Evolutionary conservation across 2,888 invertebrate species (phyloP), one percentile per base, ranked within the genome.

Genomic region (Limnephilus rhombicus): DNA sequence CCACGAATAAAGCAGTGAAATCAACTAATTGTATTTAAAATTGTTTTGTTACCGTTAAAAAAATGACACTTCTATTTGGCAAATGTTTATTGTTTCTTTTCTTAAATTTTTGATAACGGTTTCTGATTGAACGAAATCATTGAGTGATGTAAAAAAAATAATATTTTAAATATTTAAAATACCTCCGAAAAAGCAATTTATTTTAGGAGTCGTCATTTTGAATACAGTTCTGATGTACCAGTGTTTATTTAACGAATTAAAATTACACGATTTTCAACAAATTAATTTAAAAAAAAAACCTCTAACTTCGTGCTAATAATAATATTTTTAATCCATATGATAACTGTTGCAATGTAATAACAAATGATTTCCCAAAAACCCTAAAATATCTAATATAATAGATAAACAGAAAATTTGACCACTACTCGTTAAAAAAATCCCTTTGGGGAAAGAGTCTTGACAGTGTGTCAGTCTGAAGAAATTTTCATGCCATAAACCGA

Each of bases 401-500:
- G 5, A 53, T 53, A 4, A 15, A 53, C 4, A 15, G 18, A 24
- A 68, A 24, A 68, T 3, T 7, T 24, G 24, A 15, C 29, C 2
- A 29, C 29, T 37, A 29, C 45, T 37, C 29, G 29, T 11, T 80
- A 80, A 0, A 41, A 37, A 34, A 18, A 24, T 41, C 31, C 37
- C 24, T 34, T 15, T 11, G 31, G 24, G 18, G 37, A 34, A 80
- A 68, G 24, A n/a, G 37, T 89, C 31, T 34, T 24, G 80, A 80
- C 80, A 31, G 31, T 80, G 37, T 29, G 80, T 18, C 80, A 80
- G 68, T 89, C 88, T n/a, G 24, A 41, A 80, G 12, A 80, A 37
- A 80, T 80, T 89, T 88, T 18, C 37, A 89, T 80, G 80, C 12
- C 88, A 37, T 89, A 37, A 89, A 80, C 34, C 34, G 41, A 12